Conservation (phyloP, 1,140 invertebrate species). For the Hylaeus anthracinus region DNA sequence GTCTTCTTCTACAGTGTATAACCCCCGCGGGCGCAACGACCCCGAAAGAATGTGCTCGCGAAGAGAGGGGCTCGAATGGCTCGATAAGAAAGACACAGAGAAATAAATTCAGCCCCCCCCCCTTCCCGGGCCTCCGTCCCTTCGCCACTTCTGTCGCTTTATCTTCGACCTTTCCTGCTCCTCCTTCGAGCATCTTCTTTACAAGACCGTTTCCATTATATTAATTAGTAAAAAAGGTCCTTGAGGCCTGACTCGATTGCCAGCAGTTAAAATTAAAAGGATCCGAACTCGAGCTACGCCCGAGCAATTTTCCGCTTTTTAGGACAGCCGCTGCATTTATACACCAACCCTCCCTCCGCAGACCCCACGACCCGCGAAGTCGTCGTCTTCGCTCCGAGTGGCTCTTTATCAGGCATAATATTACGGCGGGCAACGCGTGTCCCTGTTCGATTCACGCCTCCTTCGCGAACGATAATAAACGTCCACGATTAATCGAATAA, state of each 20-base stretch:
- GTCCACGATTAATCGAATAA: slow-evolving; percentile 76
- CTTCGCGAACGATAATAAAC: slow-evolving; percentile 69
- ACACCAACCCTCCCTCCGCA: slow-evolving; percentile 5
- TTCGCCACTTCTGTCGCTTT: slow-evolving; percentile 19
- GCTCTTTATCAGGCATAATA: slow-evolving; percentile 55
- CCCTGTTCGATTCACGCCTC: slow-evolving; percentile 67
- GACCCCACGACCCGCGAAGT: background rate
- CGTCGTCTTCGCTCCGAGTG: background rate
- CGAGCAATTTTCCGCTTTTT: slow-evolving; percentile 56
- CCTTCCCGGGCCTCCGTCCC: slow-evolving; percentile 8
- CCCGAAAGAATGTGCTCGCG: slow-evolving; percentile 12
- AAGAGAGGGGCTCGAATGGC: background rate
- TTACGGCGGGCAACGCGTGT: slow-evolving; percentile 70
- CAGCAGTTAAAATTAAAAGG: slow-evolving; percentile 65
- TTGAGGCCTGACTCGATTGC: slow-evolving; percentile 48
- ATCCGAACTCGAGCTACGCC: slow-evolving; percentile 32
- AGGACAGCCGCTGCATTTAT: slow-evolving; percentile 42
- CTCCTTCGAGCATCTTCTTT: slow-evolving; percentile 31
- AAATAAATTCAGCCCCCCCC: slow-evolving; percentile 26
- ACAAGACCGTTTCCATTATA: slow-evolving; percentile 46
- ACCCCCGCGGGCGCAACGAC: slow-evolving; percentile 11
- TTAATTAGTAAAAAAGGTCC: slow-evolving; percentile 67
- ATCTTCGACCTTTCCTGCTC: slow-evolving; percentile 33
- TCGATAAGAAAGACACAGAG: slow-evolving; percentile 4
- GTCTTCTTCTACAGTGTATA: background rate